phyloP scores from a whole-genome alignment of 2,888 invertebrate genomes.

The Lordiphosa fenestrarum region DNA sequence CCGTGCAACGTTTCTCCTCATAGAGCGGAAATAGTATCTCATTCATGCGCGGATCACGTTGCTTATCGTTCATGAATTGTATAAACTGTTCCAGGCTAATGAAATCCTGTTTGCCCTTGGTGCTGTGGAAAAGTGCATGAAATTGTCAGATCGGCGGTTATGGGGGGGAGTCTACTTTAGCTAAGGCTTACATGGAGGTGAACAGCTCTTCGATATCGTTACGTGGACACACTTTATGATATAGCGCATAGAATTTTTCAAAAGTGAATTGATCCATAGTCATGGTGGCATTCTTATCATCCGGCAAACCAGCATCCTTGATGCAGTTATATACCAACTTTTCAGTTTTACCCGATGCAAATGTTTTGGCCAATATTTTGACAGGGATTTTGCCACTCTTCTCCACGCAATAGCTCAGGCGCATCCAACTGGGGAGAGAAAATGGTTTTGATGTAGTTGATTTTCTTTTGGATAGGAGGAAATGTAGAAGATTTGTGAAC shows the following conservation, averaged over 20 bases:
- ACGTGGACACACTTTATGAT: conserved; percentile 99
- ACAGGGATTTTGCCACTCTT: conserved; percentile 97
- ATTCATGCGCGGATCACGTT: conserved; percentile 98
- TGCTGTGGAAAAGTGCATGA: conserved; percentile 82
- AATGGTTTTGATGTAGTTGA: background rate
- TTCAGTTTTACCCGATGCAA: conserved; percentile 99
- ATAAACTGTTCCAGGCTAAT: conserved; percentile 93
- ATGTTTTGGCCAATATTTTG: conserved; percentile 96
- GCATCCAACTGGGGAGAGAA: conserved; percentile 91
- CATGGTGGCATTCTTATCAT: conserved; percentile 97
- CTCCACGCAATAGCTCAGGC: conserved; percentile 95
- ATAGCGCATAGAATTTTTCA: conserved; percentile 98
- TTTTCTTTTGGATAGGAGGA: background rate
- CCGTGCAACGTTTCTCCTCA: conserved; percentile 94
- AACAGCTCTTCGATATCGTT: conserved; percentile 99
- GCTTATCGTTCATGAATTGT: conserved; percentile 97
- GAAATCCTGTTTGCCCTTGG: conserved; percentile 93
- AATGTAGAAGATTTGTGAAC: no score
- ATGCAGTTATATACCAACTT: conserved; percentile 98
- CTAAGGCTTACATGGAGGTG: conserved; percentile 90
- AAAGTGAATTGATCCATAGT: conserved; percentile 97
- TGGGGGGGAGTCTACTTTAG: no score
- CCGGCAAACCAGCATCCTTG: conserved; percentile 94
- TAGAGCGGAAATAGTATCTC: conserved; percentile 99
- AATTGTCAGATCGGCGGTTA: no score